A percentile compares a stretch with the other conserved stretches of the same genome.
These are phyloP conservation scores for Pseudorhombus dupliciocellatus DNA, from an alignment of 2,113 vertebrate species.

Conservation along the genomic window DNA sequence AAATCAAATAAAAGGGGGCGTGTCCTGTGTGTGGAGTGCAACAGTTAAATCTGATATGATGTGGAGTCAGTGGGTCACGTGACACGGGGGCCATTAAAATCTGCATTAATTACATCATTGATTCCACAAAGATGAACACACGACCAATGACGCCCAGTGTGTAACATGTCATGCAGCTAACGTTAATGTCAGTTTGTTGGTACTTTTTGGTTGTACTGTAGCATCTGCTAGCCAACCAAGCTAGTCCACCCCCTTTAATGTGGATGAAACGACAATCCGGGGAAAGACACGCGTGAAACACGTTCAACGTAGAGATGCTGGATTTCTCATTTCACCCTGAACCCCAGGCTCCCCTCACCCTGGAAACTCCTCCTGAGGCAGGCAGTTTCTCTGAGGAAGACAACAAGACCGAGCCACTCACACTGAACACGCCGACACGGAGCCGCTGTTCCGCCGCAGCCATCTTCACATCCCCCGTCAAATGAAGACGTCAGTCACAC, in stretches of 20 bases:
- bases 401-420: slow-evolving; percentile 31
- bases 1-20: neutral
- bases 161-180: neutral
- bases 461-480: neutral
- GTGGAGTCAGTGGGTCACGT: neutral
- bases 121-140: neutral
- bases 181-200: neutral
- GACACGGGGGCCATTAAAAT: neutral
- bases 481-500: neutral
- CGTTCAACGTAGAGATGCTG: neutral
- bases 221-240: neutral
- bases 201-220: neutral
- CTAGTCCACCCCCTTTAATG: neutral
- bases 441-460: neutral
- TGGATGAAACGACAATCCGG: neutral
- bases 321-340: neutral
- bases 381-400: slow-evolving; percentile 36
- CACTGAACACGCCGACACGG: neutral
- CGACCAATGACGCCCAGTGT: too few relatives aligned
- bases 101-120: neutral
- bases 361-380: slow-evolving; percentile 54
- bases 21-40: too few relatives aligned
- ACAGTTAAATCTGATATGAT: neutral
- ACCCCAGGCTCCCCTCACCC: slow-evolving; percentile 53
- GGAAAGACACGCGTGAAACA: neutral